Base-by-base conservation (phyloP, 2,797 vertebrate genomes). In the Vultur gryphus region DNA sequence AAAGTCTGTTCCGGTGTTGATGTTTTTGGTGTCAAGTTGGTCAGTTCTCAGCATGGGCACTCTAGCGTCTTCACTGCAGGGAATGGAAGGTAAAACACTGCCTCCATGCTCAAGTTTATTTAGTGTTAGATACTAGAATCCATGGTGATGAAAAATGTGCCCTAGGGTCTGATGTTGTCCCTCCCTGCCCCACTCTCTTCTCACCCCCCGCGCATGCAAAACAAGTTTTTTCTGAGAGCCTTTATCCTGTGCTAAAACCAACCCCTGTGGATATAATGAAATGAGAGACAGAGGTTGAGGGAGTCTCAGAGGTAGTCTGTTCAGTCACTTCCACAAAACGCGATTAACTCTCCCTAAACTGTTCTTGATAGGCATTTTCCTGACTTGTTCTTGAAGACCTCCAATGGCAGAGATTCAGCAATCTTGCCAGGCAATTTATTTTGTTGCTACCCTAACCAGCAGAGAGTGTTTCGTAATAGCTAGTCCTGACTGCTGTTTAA, bases 251-350 rank as follows among this genome's bases (percentile, higher is more conserved):
- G 66, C 67, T 58, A 9, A 69, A 39, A 18, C 52, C 64, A 48
- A 3, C 9, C 26, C 29, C 41, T 33, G 65, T 5, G 21, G 19
- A 6, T 10, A 2, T 1, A 4, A 5, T 8, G 48, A 7, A n/a
- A 28, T 9, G 5, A 5, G 28, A 58, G 61, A 5, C 14, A 28
- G 71, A 35, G 84, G 37, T 0, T n/a, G 54, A 26, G 59, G 39
- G 48, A 11, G 23, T 23, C 59, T 52, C 29, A 1, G 52, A 21
- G 20, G 20, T 7, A 11, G 18, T 20, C 64, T 44, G 13, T 28
- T 28, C 66, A 31, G 51, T 15, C 64, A 1, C 39, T 49, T 25
- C 58, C 62, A 24, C 83, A 9, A 23, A 33, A 62, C 6, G 1
- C 0, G 0, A 39, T 54, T 26, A 46, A 17, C 37, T 72, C 35